phyloP scores from a whole-genome alignment of 2,797 vertebrate species.

The Myoxocephalus aenaeus region DNA sequence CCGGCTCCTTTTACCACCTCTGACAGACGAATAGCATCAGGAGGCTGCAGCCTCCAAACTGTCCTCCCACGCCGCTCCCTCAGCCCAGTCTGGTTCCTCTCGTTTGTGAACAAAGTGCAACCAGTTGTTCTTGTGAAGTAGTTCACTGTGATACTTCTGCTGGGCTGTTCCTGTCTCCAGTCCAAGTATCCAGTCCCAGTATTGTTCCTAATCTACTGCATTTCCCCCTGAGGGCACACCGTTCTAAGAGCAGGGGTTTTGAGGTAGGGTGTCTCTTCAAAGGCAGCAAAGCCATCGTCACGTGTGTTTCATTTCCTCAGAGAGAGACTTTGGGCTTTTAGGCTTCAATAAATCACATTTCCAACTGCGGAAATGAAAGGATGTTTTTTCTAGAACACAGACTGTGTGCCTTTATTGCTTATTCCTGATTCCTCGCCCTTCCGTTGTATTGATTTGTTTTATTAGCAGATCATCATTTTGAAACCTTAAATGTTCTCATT shows the following conservation, averaged over 20 bases:
- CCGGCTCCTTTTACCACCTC: conserved; percentile 55
- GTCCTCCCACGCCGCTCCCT: conserved; percentile 50
- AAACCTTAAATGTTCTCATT: not conserved
- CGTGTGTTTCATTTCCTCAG: conserved; percentile 55
- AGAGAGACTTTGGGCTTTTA: conserved; percentile 42
- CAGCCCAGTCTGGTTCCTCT: conserved; percentile 43
- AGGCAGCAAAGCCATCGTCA: conserved; percentile 26
- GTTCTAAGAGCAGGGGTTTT: conserved; percentile 12
- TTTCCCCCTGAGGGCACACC: conserved; percentile 26
- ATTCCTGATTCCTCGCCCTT: conserved; percentile 34
- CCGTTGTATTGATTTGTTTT: not conserved
- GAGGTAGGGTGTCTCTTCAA: conserved; percentile 19
- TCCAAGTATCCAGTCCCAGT: conserved; percentile 1
- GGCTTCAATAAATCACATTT: conserved; percentile 54
- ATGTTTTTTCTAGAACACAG: conserved; percentile 30
- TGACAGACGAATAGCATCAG: conserved; percentile 74
- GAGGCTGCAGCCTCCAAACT: conserved; percentile 64
- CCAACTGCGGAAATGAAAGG: conserved; percentile 71
- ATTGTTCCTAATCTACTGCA: conserved; percentile 21
- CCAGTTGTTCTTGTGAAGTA: conserved; percentile 1
- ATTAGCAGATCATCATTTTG: not conserved
- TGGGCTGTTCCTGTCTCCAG: conserved; percentile 13
- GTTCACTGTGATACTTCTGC: not conserved
- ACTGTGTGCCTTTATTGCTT: conserved; percentile 28
- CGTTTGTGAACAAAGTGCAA: conserved; percentile 42